phyloP scores from a whole-genome alignment of 2,888 invertebrate genomes.

The Drosophila falleni region DNA sequence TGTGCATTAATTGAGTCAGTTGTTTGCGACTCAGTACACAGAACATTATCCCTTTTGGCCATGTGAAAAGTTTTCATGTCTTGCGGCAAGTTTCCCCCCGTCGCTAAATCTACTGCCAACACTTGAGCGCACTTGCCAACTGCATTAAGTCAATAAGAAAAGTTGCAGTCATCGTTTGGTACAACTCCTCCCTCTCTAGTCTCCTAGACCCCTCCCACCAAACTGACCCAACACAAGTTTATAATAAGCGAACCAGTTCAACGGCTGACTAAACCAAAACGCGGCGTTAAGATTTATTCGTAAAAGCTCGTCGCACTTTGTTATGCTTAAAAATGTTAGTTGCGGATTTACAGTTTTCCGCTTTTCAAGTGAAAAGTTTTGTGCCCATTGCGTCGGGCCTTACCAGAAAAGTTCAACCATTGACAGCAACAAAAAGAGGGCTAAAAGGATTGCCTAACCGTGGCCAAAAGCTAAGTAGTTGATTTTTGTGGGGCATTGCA shows the following conservation, averaged over 20 bases:
- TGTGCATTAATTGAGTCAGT: constrained; percentile 25
- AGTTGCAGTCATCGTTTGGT: constrained; percentile 64
- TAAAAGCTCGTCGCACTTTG: constrained; percentile 73
- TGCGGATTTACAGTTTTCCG: constrained; percentile 61
- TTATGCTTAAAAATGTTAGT: constrained; percentile 74
- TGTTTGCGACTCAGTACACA: constrained; percentile 8
- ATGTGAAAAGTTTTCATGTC: constrained; percentile 61
- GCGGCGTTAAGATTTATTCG: constrained; percentile 72
- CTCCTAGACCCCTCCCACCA: neutral
- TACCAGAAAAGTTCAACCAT: constrained; percentile 33
- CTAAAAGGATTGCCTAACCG: constrained; percentile 1
- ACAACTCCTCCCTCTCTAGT: neutral
- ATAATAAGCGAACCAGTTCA: constrained; percentile 65
- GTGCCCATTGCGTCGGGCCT: constrained; percentile 9
- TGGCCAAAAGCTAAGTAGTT: constrained; percentile 1
- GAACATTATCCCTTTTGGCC: constrained; percentile 23
- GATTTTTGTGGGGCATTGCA: neutral
- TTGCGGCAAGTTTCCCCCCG: constrained; percentile 15
- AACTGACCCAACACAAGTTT: constrained; percentile 18
- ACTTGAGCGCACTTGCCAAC: constrained; percentile 71
- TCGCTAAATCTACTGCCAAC: constrained; percentile 46
- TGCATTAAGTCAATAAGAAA: constrained; percentile 80
- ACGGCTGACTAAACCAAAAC: constrained; percentile 70
- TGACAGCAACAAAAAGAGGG: constrained; percentile 20
- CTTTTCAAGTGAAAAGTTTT: constrained; percentile 54